Evolutionary conservation across 1,140 invertebrate genomes (phyloP), one percentile per base, ranked within the genome.

Genomic region (Caenorhabditis latens): DNA sequence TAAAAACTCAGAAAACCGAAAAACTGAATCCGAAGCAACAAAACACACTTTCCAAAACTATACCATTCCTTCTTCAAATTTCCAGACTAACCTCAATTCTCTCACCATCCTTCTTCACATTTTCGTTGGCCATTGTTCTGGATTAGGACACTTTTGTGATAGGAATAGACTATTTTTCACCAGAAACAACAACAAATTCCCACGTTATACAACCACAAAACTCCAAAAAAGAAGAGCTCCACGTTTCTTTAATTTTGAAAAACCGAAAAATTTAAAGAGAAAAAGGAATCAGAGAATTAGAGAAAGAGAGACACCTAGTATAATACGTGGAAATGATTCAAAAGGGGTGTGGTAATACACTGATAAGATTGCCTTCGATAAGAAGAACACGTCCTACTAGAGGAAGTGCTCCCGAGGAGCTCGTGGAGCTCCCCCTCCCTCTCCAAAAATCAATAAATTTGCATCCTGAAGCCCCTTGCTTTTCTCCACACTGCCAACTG

Each of bases 401-500:
- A 58, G n/a, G 16, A 58, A 58, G 24, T 53, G 9, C 50, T 53
- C 50, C 50, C 50, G 13, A 16, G 32, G 61, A 6, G 40, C 43
- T 46, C 43, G 13, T 71, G 65, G 65, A 71, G 43, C 43, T 32
- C 42, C 40, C 14, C 4, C n/a, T n/a, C 55, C 24, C 7, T 9
- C 43, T 13, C 32, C 42, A 11, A 53, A 79, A 79, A 79, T 79
- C 71, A 53, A 79, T 79, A 79, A 79, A 79, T 79, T 79, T 79
- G 71, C 71, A 79, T 79, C 71, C 71, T 79, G 71, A 16, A 50
- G n/a, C n/a, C 46, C 46, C 71, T 24, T 16, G 11, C 50, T 24
- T 14, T 48, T 14, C 46, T 24, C 5, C n/a, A 11, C 19, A 11
- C 46, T 79, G 71, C 71, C 71, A 79, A 42, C 40, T 79, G 71